phyloP scores from a whole-genome alignment of 1,140 invertebrate genomes.

The Papilio dardanus region DNA sequence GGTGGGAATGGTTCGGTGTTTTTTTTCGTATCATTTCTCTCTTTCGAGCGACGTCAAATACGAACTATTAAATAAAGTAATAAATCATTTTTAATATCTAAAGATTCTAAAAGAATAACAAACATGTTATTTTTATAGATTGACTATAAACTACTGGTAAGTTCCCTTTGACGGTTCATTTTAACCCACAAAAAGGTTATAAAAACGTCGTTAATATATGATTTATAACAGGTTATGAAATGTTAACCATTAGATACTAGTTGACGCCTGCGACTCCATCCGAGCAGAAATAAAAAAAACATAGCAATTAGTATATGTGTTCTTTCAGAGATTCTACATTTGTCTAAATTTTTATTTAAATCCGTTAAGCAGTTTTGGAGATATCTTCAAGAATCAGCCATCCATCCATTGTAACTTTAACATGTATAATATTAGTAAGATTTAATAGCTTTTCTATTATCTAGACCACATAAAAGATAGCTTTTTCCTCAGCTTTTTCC shows the following conservation, averaged over 20 bases:
- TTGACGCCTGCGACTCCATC: background rate
- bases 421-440: too few species aligned
- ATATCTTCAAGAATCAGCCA: too few species aligned
- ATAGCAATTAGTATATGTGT: too few species aligned
- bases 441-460: background rate
- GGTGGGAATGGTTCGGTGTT: too few species aligned
- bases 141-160: background rate
- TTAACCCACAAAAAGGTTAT: background rate
- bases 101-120: background rate
- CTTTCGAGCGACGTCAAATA: background rate
- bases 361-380: too few species aligned
- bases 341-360: too few species aligned
- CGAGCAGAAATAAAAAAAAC: background rate
- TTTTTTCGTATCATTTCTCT: too few species aligned
- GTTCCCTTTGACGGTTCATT: background rate
- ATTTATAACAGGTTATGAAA: constrained; percentile 1
- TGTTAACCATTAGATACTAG: background rate
- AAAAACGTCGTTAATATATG: background rate
- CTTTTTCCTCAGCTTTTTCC: background rate
- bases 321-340: too few species aligned
- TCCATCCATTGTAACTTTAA: too few species aligned
- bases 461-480: too few species aligned
- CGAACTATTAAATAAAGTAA: background rate
- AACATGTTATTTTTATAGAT: background rate
- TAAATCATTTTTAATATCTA: constrained; percentile 8